Evolutionary conservation across 2,113 vertebrate species (phyloP).

Genomic region (Melospiza melodia): DNA sequence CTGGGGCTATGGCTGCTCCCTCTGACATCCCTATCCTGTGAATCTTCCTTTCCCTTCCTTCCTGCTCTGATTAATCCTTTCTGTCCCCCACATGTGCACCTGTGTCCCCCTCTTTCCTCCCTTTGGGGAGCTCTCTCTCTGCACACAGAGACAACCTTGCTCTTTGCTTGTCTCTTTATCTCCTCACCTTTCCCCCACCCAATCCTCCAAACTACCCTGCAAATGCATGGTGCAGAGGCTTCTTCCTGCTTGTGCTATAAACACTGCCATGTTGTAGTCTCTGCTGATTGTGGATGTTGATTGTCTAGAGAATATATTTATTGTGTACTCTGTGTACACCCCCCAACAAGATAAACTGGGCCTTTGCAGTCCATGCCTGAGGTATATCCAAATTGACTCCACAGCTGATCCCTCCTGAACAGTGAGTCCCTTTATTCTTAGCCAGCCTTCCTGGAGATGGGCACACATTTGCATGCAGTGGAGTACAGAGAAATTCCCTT

Average conservation of each 20-base stretch:
- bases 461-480: background rate
- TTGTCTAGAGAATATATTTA: background rate
- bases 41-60: background rate
- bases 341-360: background rate
- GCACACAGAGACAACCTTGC: fast-evolving
- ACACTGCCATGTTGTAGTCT: background rate
- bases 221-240: background rate
- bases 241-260: background rate
- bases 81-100: background rate
- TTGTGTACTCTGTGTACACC: background rate
- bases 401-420: background rate
- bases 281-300: fast-evolving
- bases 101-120: background rate
- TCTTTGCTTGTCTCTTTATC: background rate
- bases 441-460: background rate
- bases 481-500: background rate
- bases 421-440: background rate
- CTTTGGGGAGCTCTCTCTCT: background rate
- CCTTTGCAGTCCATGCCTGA: background rate
- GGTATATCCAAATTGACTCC: background rate
- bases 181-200: background rate
- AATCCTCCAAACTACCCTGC: background rate
- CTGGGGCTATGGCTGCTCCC: background rate
- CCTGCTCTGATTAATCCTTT: background rate
- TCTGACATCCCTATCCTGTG: background rate